phyloP scores from a whole-genome alignment of 2,888 invertebrate species.

The Drosophila atripex region DNA sequence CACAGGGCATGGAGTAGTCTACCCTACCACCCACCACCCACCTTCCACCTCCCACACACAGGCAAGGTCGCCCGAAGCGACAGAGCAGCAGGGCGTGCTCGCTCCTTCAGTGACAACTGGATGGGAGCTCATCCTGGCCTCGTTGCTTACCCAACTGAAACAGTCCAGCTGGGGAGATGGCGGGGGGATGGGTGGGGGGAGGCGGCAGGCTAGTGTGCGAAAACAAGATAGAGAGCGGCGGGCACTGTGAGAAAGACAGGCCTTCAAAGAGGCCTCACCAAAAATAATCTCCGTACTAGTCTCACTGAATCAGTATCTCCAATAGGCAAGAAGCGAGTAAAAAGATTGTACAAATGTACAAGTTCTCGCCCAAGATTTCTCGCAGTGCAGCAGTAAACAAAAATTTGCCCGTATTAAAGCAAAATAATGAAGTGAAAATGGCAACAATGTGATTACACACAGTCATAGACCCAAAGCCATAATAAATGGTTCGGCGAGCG shows the following conservation, averaged over 20 bases:
- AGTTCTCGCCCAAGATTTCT: not conserved
- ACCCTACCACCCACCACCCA: no score
- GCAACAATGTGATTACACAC: constrained; percentile 79
- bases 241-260: constrained; percentile 1
- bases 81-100: constrained; percentile 45
- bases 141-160: constrained; percentile 74
- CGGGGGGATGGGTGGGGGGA: constrained; percentile 15
- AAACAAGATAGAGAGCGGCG: constrained; percentile 2
- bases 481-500: constrained; percentile 35
- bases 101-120: constrained; percentile 35
- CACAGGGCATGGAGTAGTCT: no score
- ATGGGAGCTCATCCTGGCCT: constrained; percentile 66
- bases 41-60: constrained; percentile 25
- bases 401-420: constrained; percentile 76
- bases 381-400: constrained; percentile 65
- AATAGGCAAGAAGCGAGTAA: no score
- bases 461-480: constrained; percentile 48
- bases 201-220: not conserved
- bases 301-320: no score
- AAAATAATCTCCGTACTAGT: not conserved
- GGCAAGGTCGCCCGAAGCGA: constrained; percentile 66
- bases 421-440: constrained; percentile 80
- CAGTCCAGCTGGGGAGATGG: constrained; percentile 40
- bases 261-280: constrained; percentile 47
- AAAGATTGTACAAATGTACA: not conserved